Percentiles rank a stretch among this genome's conserved stretches.
Conservation (phyloP, 1,140 invertebrate species). For the Drosophila grimshawi region DNA sequence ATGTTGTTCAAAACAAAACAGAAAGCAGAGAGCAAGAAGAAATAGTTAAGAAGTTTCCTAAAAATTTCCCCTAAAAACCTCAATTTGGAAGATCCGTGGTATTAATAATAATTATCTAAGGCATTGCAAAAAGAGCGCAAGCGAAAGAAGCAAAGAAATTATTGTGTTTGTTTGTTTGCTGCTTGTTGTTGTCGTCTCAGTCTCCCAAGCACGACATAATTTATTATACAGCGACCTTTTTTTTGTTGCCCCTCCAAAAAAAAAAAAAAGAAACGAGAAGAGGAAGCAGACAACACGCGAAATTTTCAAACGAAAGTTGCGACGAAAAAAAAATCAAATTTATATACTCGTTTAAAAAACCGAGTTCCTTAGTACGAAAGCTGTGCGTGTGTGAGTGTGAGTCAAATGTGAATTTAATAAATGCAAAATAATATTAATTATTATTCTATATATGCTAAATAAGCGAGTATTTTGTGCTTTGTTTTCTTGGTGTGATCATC, state of each 20-base stretch:
- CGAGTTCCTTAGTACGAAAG: slow-evolving; percentile 18
- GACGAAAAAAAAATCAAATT: slow-evolving; percentile 6
- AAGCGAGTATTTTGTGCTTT: background rate
- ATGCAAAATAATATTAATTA: slow-evolving; percentile 12
- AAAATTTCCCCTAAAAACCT: slow-evolving; percentile 37
- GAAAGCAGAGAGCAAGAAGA: slow-evolving; percentile 14
- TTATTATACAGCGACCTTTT: slow-evolving; percentile 74
- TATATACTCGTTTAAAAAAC: slow-evolving; percentile 31
- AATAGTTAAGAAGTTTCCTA: slow-evolving; percentile 6
- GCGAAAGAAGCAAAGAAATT: slow-evolving; percentile 30
- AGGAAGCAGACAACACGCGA: slow-evolving; percentile 65
- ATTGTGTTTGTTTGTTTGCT: slow-evolving; percentile 3
- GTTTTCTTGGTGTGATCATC: background rate
- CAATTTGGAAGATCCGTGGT: slow-evolving; percentile 20
- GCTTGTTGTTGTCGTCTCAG: slow-evolving; percentile 32
- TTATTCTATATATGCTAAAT: background rate
- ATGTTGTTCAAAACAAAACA: slow-evolving; percentile 41
- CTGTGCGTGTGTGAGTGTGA: background rate
- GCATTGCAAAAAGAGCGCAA: slow-evolving; percentile 28
- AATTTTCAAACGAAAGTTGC: slow-evolving; percentile 67
- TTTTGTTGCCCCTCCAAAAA: slow-evolving; percentile 44
- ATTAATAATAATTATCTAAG: slow-evolving; percentile 53
- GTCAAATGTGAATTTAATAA: slow-evolving; percentile 21
- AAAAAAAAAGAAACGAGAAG: slow-evolving; percentile 13
- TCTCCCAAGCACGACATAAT: slow-evolving; percentile 50